A percentile compares a stretch with the other conserved stretches of the same genome.
phyloP scores from a whole-genome alignment of 2,113 vertebrate genomes.

The Rhodinocichla rosea region DNA sequence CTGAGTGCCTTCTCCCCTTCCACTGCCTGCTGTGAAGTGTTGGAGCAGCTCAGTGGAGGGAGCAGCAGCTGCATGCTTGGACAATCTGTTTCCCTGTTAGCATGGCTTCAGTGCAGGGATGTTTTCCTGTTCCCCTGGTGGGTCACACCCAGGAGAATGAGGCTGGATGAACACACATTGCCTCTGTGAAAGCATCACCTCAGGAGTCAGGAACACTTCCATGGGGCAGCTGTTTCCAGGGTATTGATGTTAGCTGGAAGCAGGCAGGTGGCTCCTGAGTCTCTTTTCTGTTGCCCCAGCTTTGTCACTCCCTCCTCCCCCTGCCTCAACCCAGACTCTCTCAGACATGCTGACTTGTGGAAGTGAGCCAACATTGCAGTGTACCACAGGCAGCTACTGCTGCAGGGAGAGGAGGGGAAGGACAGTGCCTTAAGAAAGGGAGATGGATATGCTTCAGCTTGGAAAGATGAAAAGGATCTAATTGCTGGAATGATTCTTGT shows the following conservation, averaged over 20 bases:
- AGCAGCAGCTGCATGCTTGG: constrained; percentile 6
- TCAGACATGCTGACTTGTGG: neutral
- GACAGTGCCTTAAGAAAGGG: neutral
- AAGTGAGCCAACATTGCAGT: constrained; percentile 19
- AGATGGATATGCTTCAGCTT: neutral
- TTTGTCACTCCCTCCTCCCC: neutral
- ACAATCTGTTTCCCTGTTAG: neutral
- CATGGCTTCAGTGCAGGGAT: neutral
- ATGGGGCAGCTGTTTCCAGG: neutral
- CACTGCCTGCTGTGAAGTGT: neutral
- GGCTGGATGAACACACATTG: neutral
- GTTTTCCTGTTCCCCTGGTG: neutral
- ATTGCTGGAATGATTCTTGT: neutral
- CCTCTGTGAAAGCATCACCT: neutral
- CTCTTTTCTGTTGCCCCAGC: neutral
- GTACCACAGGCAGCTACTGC: neutral
- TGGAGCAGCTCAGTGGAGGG: neutral
- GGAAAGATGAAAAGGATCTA: neutral
- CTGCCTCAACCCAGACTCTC: neutral
- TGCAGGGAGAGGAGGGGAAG: neutral
- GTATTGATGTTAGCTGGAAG: neutral
- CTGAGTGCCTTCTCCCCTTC: neutral
- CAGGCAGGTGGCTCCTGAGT: neutral
- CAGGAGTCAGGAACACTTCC: neutral
- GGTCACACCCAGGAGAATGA: neutral